These are phyloP conservation scores for Protodeltote pygarga DNA, from an alignment of 2,888 invertebrate genomes.

Conservation along the genomic window DNA sequence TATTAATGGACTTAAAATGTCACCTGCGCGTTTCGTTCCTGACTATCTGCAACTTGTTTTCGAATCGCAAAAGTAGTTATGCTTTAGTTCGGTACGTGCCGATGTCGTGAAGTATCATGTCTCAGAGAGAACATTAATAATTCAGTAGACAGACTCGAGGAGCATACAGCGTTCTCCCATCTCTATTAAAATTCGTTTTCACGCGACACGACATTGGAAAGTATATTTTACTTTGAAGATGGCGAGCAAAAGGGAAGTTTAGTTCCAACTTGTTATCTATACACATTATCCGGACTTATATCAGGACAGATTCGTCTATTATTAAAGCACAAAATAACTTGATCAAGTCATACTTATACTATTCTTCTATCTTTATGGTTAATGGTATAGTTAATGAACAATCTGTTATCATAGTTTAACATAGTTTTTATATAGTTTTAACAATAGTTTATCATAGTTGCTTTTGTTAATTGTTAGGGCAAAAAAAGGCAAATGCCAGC, in stretches of 20 bases:
- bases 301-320: too few relatives aligned
- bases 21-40: conserved; percentile 11
- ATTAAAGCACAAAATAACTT: too few relatives aligned
- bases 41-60: conserved; percentile 35
- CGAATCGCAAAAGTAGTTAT: conserved; percentile 36
- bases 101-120: conserved; percentile 73
- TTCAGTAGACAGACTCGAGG: conserved; percentile 66
- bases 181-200: conserved; percentile 59
- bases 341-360: too few relatives aligned
- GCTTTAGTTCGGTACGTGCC: conserved; percentile 59
- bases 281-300: too few relatives aligned
- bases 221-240: conserved; percentile 50
- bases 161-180: conserved; percentile 41
- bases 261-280: too few relatives aligned
- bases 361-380: too few relatives aligned
- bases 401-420: too few relatives aligned
- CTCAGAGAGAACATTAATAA: conserved; percentile 74
- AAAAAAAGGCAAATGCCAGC: too few relatives aligned
- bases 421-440: too few relatives aligned
- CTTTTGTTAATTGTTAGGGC: too few relatives aligned
- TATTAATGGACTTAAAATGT: conserved; percentile 8
- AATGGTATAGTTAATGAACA: too few relatives aligned
- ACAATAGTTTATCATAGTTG: too few relatives aligned
- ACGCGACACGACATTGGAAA: conserved; percentile 52
- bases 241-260: conserved; percentile 17